Evolutionary conservation across 2,888 invertebrate species (phyloP), one percentile per base, ranked within the genome.

Genomic region (Trichacis sp.): DNA sequence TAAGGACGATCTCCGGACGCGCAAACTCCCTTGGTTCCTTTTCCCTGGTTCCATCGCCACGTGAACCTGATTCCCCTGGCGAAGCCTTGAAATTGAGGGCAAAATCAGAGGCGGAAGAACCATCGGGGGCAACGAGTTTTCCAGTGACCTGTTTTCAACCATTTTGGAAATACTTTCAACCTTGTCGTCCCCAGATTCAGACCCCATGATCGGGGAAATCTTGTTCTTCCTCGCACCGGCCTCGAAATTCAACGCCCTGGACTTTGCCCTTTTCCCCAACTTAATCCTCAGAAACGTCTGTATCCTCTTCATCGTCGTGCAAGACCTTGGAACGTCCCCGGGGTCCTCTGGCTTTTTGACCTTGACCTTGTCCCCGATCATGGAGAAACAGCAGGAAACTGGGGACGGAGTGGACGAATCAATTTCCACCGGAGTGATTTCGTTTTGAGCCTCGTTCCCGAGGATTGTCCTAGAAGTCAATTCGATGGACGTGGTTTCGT

Each of bases 331-430:
- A 1, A 65, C 30, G 2, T n/a, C 5, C 2, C 2, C 2, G 2
- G 33, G 29, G 17, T 55, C 42, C 24, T 66, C 68, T 8, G 24
- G 24, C 29, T 62, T 57, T 8, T 57, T 53, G 20, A 11, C 19
- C 18, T 6, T n/a, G 12, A 42, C 18, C 52, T 6, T 57, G 12
- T 72, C 53, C 42, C 73, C 76, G 47, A 79, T 77, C 0, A 82
- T 78, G 3, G 81, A 79, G 51, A 82, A 84, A 46, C 83, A 84
- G 47, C 83, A 84, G 3, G 82, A 82, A 0, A 83, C 82, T 1
- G 83, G 83, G 12, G 83, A 83, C 0, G 83, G 81, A 0, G 83
- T 83, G 5, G 80, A 78, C 1, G 82, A 80, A 30, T 79, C 82
- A 0, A 77, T 79, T 30, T 55, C 64, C 6, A 68, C 59, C 8